These are phyloP conservation scores for Zosterops borbonicus DNA, from an alignment of 2,113 vertebrate species.

Conservation along the genomic window DNA sequence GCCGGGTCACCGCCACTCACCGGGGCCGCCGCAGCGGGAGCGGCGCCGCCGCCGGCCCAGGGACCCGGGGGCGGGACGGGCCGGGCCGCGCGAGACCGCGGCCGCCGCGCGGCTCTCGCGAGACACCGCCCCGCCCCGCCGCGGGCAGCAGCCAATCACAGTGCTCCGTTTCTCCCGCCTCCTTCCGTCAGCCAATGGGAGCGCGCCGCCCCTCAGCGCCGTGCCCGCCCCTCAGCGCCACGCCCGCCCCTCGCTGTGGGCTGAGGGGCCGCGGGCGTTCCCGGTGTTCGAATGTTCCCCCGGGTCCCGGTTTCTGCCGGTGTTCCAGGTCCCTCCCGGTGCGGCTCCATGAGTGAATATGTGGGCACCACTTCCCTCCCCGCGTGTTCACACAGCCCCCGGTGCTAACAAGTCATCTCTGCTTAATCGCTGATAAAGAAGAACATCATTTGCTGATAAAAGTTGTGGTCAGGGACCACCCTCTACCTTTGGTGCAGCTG, in stretches of 20 bases:
- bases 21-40: background rate
- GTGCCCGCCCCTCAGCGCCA: background rate
- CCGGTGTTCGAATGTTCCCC: too few species aligned
- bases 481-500: background rate
- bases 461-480: background rate
- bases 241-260: background rate
- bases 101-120: background rate
- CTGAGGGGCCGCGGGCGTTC: background rate
- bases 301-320: background rate
- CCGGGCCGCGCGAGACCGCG: background rate
- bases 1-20: background rate
- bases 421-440: background rate
- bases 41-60: background rate
- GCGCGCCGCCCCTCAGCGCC: background rate
- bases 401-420: background rate
- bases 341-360: background rate
- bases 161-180: fast-evolving
- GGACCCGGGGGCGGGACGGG: background rate
- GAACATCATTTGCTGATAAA: background rate
- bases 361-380: background rate
- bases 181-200: background rate
- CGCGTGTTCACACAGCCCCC: background rate
- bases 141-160: background rate
- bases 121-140: background rate
- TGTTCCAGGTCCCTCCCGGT: too few species aligned